Conservation (phyloP, 2,113 vertebrate genomes). For the Gavialis gangeticus region DNA sequence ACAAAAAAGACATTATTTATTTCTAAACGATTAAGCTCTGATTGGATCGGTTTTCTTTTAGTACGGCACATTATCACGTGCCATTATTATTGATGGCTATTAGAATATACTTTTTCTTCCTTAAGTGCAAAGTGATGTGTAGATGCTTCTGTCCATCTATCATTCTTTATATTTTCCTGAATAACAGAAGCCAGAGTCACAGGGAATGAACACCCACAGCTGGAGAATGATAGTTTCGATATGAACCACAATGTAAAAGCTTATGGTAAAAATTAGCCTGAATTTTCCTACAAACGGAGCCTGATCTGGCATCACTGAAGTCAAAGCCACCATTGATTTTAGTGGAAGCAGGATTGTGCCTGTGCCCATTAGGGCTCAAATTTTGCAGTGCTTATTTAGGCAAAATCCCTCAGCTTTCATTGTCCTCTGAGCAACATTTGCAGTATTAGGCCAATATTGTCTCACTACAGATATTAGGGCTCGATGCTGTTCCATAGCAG, state of each 20-base stretch:
- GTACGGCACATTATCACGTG: background rate
- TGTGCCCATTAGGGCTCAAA: background rate
- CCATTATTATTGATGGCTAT: background rate
- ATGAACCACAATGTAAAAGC: background rate
- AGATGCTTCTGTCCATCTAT: background rate
- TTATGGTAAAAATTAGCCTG: background rate
- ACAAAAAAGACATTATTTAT: background rate
- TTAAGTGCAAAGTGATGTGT: background rate
- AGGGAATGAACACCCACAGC: background rate
- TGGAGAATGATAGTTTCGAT: background rate
- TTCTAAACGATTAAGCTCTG: background rate
- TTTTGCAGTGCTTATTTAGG: background rate
- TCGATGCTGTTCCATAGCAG: accelerated
- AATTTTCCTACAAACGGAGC: background rate
- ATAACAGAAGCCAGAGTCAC: background rate
- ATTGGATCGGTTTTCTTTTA: background rate
- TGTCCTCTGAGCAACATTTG: background rate
- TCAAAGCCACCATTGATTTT: background rate
- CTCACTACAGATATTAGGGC: accelerated
- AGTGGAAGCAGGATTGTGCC: background rate
- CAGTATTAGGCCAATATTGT: background rate
- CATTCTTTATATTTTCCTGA: background rate
- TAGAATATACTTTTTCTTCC: background rate
- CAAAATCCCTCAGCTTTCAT: background rate
- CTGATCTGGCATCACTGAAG: background rate